Percentiles rank a stretch among this genome's conserved stretches.
Evolutionary conservation across 2,888 invertebrate species (phyloP).

Genomic region (Leptogaster cylindrica): DNA sequence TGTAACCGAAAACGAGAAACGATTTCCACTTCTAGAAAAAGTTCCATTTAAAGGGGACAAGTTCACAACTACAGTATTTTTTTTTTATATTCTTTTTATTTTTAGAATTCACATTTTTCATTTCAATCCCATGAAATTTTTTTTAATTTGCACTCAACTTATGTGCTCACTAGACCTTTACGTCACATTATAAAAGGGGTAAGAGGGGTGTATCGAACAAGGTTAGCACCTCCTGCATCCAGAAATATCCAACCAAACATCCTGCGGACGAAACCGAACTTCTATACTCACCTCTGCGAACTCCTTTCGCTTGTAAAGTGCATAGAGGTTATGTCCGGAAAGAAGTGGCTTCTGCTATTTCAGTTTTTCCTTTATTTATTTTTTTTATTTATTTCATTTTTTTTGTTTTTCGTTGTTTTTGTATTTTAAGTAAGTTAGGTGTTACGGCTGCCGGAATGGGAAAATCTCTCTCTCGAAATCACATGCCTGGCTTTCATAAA

Average conservation of each 20-base stretch:
- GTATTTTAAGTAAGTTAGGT: slow-evolving; percentile 10
- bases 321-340: not conserved
- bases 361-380: too few species aligned
- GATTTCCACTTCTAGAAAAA: not conserved
- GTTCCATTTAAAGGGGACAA: not conserved
- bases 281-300: too few species aligned
- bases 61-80: not conserved
- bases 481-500: not conserved
- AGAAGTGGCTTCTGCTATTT: too few species aligned
- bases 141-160: not conserved
- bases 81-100: too few species aligned
- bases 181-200: too few species aligned
- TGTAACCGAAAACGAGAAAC: not conserved
- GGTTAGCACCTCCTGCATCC: not conserved
- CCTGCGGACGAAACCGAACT: too few species aligned
- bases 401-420: slow-evolving; percentile 6
- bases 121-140: slow-evolving; percentile 24
- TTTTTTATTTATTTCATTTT: too few species aligned
- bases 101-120: not conserved
- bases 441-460: not conserved
- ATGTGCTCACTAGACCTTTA: slow-evolving; percentile 12
- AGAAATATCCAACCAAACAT: slow-evolving; percentile 25
- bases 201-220: slow-evolving; percentile 4
- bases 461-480: not conserved
- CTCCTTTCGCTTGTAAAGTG: not conserved